phyloP scores from a whole-genome alignment of 2,113 vertebrate species.

The Semnornis frantzii region DNA sequence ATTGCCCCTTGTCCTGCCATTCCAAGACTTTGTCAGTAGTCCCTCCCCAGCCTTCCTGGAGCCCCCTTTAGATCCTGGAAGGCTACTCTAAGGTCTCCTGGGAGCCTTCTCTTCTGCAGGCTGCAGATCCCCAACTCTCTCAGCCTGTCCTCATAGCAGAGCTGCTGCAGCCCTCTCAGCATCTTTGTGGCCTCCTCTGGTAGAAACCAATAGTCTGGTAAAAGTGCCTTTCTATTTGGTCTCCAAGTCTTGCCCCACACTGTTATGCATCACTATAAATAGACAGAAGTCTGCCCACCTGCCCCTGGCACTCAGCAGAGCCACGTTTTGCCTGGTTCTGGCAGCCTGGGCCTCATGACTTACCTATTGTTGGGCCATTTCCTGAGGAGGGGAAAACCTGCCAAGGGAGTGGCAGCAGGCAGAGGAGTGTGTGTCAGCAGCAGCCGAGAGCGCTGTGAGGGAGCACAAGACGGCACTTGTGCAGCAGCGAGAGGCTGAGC shows the following conservation, averaged over 20 bases:
- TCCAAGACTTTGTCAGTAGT: too few species aligned
- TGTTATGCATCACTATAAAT: rapidly evolving
- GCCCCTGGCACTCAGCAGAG: neutral
- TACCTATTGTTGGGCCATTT: neutral
- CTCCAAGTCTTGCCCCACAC: too few species aligned
- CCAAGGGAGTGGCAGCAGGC: neutral
- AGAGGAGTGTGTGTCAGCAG: rapidly evolving
- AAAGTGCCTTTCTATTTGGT: neutral
- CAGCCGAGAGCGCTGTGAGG: rapidly evolving
- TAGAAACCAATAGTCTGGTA: neutral
- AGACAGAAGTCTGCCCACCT: neutral
- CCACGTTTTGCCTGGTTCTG: neutral
- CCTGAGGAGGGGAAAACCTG: neutral
- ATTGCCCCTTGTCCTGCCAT: too few species aligned
- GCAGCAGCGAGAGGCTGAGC: neutral
- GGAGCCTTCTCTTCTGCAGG: too few species aligned
- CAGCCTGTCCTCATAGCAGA: too few species aligned
- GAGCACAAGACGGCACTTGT: neutral
- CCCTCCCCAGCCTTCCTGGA: too few species aligned
- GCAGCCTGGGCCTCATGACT: rapidly evolving
- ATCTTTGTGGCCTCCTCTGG: too few species aligned
- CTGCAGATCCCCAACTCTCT: too few species aligned
- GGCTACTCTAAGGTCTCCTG: too few species aligned
- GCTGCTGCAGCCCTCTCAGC: too few species aligned
- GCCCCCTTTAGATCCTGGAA: too few species aligned